phyloP scores from a whole-genome alignment of 2,888 invertebrate species.

The Calliopum simillimum region DNA sequence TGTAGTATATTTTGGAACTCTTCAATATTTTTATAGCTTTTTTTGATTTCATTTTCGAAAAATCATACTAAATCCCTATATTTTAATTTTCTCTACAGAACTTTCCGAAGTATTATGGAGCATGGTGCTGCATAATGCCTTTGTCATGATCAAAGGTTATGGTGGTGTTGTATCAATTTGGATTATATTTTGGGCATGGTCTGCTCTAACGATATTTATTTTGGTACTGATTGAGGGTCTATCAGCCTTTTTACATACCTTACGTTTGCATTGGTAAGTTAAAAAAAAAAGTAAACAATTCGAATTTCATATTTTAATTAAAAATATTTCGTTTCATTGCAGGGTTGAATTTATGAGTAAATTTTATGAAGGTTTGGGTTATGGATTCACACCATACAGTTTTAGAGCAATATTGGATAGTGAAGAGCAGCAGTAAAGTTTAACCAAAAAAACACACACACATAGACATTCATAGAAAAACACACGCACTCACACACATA shows the following conservation, averaged over 20 bases:
- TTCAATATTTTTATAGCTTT: too few relatives aligned
- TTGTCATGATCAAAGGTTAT: constrained; percentile 72
- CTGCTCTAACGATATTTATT: constrained; percentile 90
- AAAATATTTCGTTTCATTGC: neutral
- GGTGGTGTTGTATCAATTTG: constrained; percentile 81
- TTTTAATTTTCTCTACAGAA: constrained; percentile 73
- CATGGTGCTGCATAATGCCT: constrained; percentile 86
- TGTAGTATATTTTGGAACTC: too few relatives aligned
- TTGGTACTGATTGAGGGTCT: constrained; percentile 99
- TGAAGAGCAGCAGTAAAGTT: constrained; percentile 66
- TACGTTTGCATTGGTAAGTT: constrained; percentile 93
- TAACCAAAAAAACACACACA: neutral
- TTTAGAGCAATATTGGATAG: constrained; percentile 80
- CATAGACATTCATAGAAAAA: too few relatives aligned
- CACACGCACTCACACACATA: too few relatives aligned
- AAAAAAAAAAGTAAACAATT: neutral
- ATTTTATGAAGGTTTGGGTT: constrained; percentile 87
- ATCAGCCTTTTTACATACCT: constrained; percentile 97
- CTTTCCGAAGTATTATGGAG: constrained; percentile 91
- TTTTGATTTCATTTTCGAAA: too few relatives aligned
- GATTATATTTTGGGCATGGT: constrained; percentile 90
- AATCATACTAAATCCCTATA: neutral
- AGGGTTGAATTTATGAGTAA: constrained; percentile 95
- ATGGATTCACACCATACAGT: constrained; percentile 86
- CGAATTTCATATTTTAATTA: neutral